Evolutionary conservation across 2,888 invertebrate genomes (phyloP).

Genomic region (Phyllotreta cruciferae): DNA sequence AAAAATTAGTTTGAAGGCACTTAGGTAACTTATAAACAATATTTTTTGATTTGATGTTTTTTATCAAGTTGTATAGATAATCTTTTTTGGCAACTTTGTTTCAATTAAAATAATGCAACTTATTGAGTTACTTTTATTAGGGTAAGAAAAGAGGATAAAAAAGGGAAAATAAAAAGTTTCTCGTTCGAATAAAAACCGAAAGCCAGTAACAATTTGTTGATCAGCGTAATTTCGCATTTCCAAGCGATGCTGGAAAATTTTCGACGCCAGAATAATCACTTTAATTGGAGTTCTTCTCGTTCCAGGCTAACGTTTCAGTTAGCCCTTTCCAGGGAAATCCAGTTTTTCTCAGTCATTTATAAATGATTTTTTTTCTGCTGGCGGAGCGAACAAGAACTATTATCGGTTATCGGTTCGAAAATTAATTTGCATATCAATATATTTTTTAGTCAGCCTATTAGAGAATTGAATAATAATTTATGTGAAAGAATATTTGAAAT

Average conservation of each 20-base stretch:
- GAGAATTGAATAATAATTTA: not conserved
- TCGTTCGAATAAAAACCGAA: constrained; percentile 7
- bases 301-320: constrained; percentile 20
- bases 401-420: constrained; percentile 14
- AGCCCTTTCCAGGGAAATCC: constrained; percentile 15
- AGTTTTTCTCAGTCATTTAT: constrained; percentile 15
- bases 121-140: not conserved
- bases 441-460: not conserved
- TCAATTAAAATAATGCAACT: not conserved
- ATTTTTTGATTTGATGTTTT: no score
- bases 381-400: constrained; percentile 17
- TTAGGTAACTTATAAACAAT: no score
- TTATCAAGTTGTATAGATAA: not conserved
- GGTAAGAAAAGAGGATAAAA: not conserved
- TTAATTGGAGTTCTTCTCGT: constrained; percentile 28
- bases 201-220: constrained; percentile 21
- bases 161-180: constrained; percentile 10
- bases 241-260: constrained; percentile 6
- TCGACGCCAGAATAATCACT: constrained; percentile 19
- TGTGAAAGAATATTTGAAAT: no score
- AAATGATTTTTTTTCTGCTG: constrained; percentile 14
- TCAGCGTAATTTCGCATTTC: constrained; percentile 13
- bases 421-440: constrained; percentile 26
- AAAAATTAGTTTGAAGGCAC: no score
- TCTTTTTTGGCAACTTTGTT: not conserved